Base-by-base conservation (phyloP, 2,113 vertebrate species). In the Cavia aperea region DNA sequence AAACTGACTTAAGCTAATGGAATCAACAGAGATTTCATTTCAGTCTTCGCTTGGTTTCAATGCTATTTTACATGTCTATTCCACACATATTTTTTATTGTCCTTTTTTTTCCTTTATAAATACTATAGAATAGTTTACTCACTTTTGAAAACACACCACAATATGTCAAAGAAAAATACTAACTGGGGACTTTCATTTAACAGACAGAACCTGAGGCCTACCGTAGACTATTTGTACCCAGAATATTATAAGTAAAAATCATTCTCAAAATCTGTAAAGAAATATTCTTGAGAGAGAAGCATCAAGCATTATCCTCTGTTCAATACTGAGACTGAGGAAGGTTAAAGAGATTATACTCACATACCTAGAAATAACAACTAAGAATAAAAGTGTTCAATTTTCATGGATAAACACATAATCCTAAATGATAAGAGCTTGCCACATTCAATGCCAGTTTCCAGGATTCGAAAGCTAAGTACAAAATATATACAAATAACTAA, bases 151-250 rank as follows among this genome's bases (percentile, higher is more conserved):
- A 90, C 1, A 92, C n/a, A 75, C 18, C 5, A 82, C 60, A 49
- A 72, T 31, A 75, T 6, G n/a, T 81, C 75, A 95, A 90, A 73
- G n/a, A 36, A 90, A 96, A 96, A 94, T 36, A 85, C 49, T 54
- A 89, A 78, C 0, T 83, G 70, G 13, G 24, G 72, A 87, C 58
- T 92, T 91, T 87, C 49, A 92, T 82, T 72, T 78, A 90, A 89
- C 4, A 77, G n/a, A 60, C 5, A 58, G 66, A 23, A 82, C 24
- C 12, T 82, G 24, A 33, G 2, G 7, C 12, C n/a, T 70, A 90
- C 33, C 86, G 81, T 36, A 91, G 91, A 62, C 4, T 83, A 23
- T 56, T 19, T 89, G 46, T 23, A 93, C 24, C 70, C n/a, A 8
- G 2, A 90, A 36, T 75, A 88, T 49, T 36, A 5, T 5, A 91